Base-by-base conservation (phyloP, 2,113 vertebrate genomes). In the Orycteropus afer region DNA sequence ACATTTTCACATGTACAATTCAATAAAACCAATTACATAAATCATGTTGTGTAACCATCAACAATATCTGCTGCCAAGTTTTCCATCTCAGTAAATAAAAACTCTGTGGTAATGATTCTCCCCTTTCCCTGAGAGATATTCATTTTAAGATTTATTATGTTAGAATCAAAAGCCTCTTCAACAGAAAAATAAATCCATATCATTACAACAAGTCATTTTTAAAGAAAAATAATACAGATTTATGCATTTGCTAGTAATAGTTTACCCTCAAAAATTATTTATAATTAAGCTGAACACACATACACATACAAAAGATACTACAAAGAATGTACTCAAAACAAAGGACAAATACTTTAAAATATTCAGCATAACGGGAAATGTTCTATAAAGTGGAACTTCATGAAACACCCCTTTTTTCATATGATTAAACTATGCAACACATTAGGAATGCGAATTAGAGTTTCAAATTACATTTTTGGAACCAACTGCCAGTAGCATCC, bases 391-490 rank as follows among this genome's bases (percentile, higher is more conserved):
- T 15, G 3, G 3, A 90, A 84, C 94, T 23, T 86, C 18, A 88
- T 61, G 40, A 94, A 97, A 80, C 25, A 61, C 7, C 27, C 10
- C 17, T 65, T 49, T 95, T 63, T 83, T 78, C 20, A 78, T 93
- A n/a, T 63, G 78, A 93, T 51, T 86, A 94, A 88, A 89, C 29
- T 86, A 27, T 76, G 40, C 0, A 40, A 27, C 78, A 89, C 79
- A 83, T 93, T 92, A 94, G 45, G 55, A 92, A 93, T 86, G 55
- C 17, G 95, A 93, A 95, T 96, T 96, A 82, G 92, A 94, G 74
- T 80, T 95, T 90, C 89, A 95, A 90, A 96, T 96, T 95, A 90
- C 67, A 42, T 51, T 89, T 95, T 71, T 92, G 90, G 85, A 96
- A 93, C 17, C 37, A 76, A 87, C 29, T 59, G 37, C 59, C 53